Evolutionary conservation across 2,888 invertebrate species (phyloP).

Genomic region (Leptopilina myrica): DNA sequence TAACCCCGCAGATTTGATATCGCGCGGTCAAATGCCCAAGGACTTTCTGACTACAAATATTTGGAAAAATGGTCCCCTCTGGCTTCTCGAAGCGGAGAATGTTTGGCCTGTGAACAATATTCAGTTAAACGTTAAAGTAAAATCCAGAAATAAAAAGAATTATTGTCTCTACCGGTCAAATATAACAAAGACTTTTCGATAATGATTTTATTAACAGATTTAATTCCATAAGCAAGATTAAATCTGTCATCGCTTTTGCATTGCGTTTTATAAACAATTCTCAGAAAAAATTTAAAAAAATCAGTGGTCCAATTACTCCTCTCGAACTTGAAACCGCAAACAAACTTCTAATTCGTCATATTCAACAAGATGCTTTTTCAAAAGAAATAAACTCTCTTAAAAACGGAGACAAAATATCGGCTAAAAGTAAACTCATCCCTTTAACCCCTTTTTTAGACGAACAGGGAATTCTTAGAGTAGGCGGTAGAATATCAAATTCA

Average conservation of each 20-base stretch:
- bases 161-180: not conserved
- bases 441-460: not conserved
- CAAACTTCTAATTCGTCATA: not conserved
- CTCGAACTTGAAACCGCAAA: constrained; percentile 28
- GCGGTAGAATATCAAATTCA: constrained; percentile 56
- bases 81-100: constrained; percentile 27
- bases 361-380: not conserved
- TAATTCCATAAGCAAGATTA: too few species aligned
- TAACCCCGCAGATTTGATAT: constrained; percentile 46
- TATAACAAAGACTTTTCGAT: too few species aligned
- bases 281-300: not conserved
- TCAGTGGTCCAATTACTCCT: not conserved
- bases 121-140: not conserved
- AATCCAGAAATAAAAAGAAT: constrained; percentile 9
- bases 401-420: not conserved
- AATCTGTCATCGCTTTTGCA: too few species aligned
- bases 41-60: constrained; percentile 23
- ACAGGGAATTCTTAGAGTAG: constrained; percentile 57
- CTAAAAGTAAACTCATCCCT: not conserved
- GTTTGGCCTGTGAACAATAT: constrained; percentile 22
- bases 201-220: too few species aligned
- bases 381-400: constrained; percentile 31
- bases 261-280: too few species aligned
- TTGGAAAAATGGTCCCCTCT: constrained; percentile 35
- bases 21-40: constrained; percentile 34